Conservation (phyloP, 1,140 invertebrate species). For the Musca domestica region DNA sequence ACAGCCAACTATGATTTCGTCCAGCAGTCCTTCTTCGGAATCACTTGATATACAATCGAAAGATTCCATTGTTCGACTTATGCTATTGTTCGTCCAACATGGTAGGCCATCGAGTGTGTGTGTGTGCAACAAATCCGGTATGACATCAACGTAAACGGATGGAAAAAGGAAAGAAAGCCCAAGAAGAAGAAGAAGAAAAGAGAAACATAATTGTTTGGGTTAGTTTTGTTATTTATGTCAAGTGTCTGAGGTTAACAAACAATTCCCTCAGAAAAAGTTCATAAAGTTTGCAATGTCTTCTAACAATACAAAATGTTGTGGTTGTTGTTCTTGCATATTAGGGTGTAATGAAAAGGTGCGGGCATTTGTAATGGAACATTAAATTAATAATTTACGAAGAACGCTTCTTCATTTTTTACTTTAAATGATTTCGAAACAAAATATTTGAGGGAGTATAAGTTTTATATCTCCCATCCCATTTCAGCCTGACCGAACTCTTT, state of each 20-base stretch:
- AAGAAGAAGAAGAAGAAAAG: conserved; percentile 25
- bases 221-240: conserved; percentile 12
- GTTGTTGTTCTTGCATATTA: not conserved
- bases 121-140: not conserved
- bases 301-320: not conserved
- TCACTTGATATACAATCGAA: conserved; percentile 53
- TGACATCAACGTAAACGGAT: not conserved
- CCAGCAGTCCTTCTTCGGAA: conserved; percentile 50
- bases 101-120: not conserved
- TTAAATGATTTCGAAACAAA: too few species aligned
- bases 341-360: too few species aligned
- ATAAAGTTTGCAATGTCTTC: not conserved
- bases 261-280: not conserved
- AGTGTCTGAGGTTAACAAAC: conserved; percentile 4
- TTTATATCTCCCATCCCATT: too few species aligned
- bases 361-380: too few species aligned
- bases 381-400: too few species aligned
- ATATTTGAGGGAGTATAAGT: too few species aligned
- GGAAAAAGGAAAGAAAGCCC: not conserved
- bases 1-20: conserved; percentile 49
- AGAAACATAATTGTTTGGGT: conserved; percentile 18
- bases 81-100: conserved; percentile 30
- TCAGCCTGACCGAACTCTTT: too few species aligned
- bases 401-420: too few species aligned
- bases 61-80: conserved; percentile 53